Evolutionary conservation across 2,888 invertebrate genomes (phyloP), one percentile per base, ranked within the genome.

Genomic region (Cotesia congregata): DNA sequence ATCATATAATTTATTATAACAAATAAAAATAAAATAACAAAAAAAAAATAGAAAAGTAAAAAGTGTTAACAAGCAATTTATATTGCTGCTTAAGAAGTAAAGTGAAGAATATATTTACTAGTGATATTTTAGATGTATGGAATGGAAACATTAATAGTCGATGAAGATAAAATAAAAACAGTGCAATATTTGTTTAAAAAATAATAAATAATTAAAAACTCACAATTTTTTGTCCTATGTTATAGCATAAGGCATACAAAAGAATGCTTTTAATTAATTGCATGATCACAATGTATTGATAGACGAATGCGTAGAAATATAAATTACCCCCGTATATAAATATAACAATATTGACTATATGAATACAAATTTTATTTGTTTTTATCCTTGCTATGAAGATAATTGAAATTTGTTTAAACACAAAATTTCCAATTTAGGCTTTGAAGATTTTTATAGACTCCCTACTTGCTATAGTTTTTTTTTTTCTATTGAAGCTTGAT

Each of bases 211-310:
- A 9, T 9, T 50, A 50, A 12, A 50, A 12, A 50, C 9, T 50
- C 2, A 30, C 30, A 30, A 30, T 50, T 50, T 50, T 50, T 50
- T 50, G 50, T 12, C 2, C 50, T 50, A 50, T 50, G 50, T 50
- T 30, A 30, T 30, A 30, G 30, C 30, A 30, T 30, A 62, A 62
- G 20, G 62, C 20, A 62, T 15, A 20, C n/a, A 7, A 17, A 62
- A 15, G 20, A 62, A 50, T 50, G 62, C 62, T 62, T 62, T 62
- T 7, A 62, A 62, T 62, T 62, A 17, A 62, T 62, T 62, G 62
- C 62, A 62, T 62, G 62, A 62, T n/a, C 20, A n/a, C 17, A 17
- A n/a, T 62, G 50, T 50, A 50, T 50, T 50, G 7, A 50, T 50
- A 62, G 62, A 17, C 6, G 62, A 62, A 62, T 62, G 62, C 62